phyloP scores from a whole-genome alignment of 2,113 vertebrate genomes.

The Sclerurus mexicanus region DNA sequence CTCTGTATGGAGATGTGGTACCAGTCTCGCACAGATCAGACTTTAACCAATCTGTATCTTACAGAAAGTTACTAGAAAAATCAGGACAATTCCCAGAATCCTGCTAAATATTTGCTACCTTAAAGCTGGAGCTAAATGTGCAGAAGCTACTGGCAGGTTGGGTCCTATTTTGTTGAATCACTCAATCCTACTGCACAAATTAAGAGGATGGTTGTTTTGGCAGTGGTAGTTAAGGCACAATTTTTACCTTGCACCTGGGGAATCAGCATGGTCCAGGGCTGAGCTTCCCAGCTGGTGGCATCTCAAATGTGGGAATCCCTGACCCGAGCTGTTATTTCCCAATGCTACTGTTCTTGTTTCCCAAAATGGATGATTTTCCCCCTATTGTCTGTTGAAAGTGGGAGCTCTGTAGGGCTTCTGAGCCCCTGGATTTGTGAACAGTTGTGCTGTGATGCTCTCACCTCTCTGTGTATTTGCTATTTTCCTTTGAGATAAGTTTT shows the following conservation, averaged over 20 bases:
- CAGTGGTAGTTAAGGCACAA: neutral
- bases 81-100: neutral
- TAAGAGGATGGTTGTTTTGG: neutral
- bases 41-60: neutral
- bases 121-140: neutral
- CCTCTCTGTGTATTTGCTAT: neutral
- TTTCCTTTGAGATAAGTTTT: neutral
- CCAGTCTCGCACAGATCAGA: neutral
- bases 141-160: neutral
- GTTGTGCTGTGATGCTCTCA: neutral
- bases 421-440: neutral
- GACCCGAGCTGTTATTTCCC: neutral
- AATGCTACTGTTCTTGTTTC: neutral
- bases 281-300: neutral
- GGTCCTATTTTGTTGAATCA: neutral
- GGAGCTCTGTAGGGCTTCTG: neutral
- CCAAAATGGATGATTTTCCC: fast-evolving
- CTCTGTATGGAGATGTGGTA: neutral
- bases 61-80: neutral
- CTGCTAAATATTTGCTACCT: neutral
- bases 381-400: neutral
- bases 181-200: neutral
- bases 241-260: neutral
- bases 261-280: neutral
- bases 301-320: neutral